Conservation (phyloP, 1,140 invertebrate species). For the Thaumetopoea pityocampa region DNA sequence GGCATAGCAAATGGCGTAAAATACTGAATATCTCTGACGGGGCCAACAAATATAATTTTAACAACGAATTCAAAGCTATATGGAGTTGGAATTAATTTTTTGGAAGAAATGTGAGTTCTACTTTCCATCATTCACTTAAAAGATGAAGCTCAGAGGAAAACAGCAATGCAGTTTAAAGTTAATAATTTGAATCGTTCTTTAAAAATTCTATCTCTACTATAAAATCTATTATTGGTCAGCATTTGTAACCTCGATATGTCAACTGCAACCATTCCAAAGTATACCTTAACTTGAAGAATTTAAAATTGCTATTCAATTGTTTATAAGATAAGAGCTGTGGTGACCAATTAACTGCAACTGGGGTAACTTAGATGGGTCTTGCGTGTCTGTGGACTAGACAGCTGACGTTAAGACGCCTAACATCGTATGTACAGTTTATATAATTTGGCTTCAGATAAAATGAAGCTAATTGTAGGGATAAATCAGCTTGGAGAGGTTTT, state of each 20-base stretch:
- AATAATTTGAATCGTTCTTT: no score
- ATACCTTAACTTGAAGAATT: background rate
- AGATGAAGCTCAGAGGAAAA: no score
- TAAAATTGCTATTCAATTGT: background rate
- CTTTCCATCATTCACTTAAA: no score
- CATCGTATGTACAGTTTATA: constrained; percentile 9
- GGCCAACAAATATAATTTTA: no score
- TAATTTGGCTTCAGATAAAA: constrained; percentile 11
- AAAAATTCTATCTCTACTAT: constrained; percentile 10
- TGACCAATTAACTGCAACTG: constrained; percentile 20
- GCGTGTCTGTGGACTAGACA: constrained; percentile 20
- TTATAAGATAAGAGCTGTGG: background rate
- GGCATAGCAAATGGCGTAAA: no score
- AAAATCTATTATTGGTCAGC: constrained; percentile 20
- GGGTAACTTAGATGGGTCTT: constrained; percentile 21
- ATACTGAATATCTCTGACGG: no score
- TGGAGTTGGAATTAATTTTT: no score
- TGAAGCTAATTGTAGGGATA: background rate
- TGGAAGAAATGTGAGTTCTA: no score
- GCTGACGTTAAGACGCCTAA: constrained; percentile 17
- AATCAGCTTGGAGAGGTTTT: background rate
- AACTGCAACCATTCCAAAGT: background rate
- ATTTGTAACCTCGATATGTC: constrained; percentile 12
- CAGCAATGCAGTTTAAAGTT: no score
- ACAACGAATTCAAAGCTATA: no score